Conservation (phyloP, 2,888 invertebrate species). For the Xestia ashworthii region DNA sequence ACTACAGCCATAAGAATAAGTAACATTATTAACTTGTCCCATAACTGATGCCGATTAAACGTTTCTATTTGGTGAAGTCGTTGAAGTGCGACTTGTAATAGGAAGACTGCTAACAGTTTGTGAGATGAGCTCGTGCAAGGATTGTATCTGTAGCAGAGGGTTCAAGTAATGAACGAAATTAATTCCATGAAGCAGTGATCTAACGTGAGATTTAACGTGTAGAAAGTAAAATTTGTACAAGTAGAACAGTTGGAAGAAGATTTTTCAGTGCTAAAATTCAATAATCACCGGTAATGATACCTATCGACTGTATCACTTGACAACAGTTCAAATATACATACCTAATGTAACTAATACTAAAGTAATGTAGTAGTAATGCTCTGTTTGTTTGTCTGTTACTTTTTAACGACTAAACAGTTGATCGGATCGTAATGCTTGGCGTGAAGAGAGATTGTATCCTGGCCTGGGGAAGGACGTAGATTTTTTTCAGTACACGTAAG, state of each 20-base stretch:
- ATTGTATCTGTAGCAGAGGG: constrained; percentile 17
- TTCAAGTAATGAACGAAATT: neutral
- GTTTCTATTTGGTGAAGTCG: constrained; percentile 43
- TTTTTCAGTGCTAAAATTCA: neutral
- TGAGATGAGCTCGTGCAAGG: constrained; percentile 13
- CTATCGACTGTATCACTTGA: neutral
- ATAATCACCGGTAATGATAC: neutral
- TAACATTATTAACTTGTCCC: neutral
- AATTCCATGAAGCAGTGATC: constrained; percentile 4
- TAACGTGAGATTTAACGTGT: too few relatives aligned
- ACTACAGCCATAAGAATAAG: neutral
- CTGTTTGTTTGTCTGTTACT: neutral
- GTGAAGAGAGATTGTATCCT: neutral
- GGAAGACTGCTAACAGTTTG: constrained; percentile 42
- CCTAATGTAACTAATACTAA: neutral
- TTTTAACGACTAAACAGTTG: neutral
- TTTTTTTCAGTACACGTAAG: neutral
- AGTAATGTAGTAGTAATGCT: neutral
- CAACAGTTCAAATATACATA: neutral
- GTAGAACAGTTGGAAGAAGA: neutral
- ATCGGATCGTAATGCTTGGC: neutral
- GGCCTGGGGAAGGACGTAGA: neutral
- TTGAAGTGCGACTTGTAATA: constrained; percentile 37
- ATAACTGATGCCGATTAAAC: constrained; percentile 46
- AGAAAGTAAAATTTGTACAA: too few relatives aligned